These are phyloP conservation scores for Podarcis siculus DNA, from an alignment of 2,797 vertebrate genomes.

Conservation along the genomic window DNA sequence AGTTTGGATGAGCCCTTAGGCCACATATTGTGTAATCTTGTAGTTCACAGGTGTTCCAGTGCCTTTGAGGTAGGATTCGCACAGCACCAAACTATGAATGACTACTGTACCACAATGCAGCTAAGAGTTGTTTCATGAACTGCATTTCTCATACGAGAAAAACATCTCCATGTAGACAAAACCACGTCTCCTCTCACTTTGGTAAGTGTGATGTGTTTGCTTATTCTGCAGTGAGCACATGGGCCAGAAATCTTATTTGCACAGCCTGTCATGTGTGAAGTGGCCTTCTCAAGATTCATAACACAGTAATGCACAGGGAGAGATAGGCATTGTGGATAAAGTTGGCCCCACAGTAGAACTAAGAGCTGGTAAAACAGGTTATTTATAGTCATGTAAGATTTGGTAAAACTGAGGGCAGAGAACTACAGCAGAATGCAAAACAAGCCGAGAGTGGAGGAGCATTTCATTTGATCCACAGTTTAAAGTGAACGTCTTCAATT, in stretches of 20 bases:
- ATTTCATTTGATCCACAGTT: too few relatives aligned
- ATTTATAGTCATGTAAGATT: constrained; percentile 61
- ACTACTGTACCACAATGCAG: background rate
- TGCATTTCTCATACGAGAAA: background rate
- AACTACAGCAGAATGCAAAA: constrained; percentile 37
- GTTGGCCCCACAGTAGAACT: constrained; percentile 56
- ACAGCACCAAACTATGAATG: too few relatives aligned
- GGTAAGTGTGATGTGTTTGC: background rate
- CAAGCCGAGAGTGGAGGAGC: background rate
- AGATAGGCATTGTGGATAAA: constrained; percentile 41
- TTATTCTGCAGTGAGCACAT: background rate
- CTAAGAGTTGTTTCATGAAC: too few relatives aligned
- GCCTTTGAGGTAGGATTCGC: background rate
- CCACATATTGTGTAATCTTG: background rate
- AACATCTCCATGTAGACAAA: background rate
- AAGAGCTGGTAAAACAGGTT: constrained; percentile 54
- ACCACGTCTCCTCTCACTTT: too few relatives aligned
- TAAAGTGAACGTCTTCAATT: too few relatives aligned
- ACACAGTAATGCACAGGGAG: constrained; percentile 56
- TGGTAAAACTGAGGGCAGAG: constrained; percentile 26
- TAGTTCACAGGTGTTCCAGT: background rate
- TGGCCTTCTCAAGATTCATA: constrained; percentile 49
- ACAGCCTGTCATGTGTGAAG: background rate
- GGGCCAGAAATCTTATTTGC: background rate
- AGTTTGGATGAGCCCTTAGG: too few relatives aligned